Evolutionary conservation across 2,113 vertebrate species (phyloP).

Genomic region (Oenanthe oenanthe): DNA sequence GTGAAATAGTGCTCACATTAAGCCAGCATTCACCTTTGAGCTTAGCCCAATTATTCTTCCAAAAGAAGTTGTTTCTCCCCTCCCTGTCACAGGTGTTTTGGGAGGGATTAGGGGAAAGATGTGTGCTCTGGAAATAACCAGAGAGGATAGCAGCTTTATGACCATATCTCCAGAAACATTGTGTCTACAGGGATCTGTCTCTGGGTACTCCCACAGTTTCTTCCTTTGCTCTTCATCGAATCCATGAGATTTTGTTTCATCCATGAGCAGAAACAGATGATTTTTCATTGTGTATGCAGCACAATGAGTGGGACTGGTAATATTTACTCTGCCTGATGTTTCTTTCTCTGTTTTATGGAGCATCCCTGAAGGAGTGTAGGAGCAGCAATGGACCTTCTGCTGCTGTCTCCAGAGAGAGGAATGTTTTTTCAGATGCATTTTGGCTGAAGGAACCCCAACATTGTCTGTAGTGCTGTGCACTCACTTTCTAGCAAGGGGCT

Average conservation of each 20-base stretch:
- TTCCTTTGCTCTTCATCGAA: not conserved
- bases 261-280: not conserved
- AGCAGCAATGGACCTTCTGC: not conserved
- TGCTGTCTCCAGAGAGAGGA: not conserved
- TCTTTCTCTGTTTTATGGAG: not conserved
- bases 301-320: not conserved
- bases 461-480: not conserved
- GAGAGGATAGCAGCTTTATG: not conserved
- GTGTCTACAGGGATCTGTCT: not conserved
- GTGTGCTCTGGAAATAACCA: conserved; percentile 26
- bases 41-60: not conserved
- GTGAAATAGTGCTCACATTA: not conserved
- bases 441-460: not conserved
- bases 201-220: not conserved
- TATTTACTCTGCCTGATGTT: not conserved
- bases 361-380: not conserved
- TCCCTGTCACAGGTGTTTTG: not conserved
- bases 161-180: not conserved
- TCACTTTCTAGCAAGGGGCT: not conserved
- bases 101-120: not conserved
- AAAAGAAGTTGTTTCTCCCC: not conserved
- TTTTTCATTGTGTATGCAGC: not conserved
- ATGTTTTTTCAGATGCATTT: not conserved
- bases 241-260: not conserved
- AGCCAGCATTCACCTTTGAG: not conserved